Evolutionary conservation across 2,888 invertebrate genomes (phyloP), one percentile per base, ranked within the genome.

Genomic region (Entomobrya multifasciata): DNA sequence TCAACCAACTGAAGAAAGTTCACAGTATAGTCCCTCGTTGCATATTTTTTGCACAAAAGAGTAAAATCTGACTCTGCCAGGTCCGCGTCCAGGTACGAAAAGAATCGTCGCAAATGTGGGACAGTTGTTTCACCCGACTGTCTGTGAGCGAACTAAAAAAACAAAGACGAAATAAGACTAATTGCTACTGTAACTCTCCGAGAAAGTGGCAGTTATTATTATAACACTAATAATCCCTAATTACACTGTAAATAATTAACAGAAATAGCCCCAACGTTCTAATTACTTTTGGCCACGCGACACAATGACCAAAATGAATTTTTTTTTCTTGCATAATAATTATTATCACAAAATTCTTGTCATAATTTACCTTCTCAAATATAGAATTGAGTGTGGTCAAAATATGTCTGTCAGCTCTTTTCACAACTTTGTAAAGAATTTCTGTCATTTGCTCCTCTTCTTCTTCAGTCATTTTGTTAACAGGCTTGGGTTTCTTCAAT

Each of bases 1-100:
- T 94, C 94, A 5, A 96, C 92, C 92, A 96, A 96, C 6, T 95
- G 95, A 10, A 96, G 94, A 91, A 96, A 96, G 93, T 96, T 96
- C 0, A 96, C 93, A 27, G 96, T 95, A 92, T 96, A 96, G 1
- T 95, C 94, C 92, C 96, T 95, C 92, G 95, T 96, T 91, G 96
- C 94, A 92, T 95, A 96, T 91, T 87, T 87, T 91, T 96, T 95
- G 81, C 96, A 94, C 15, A 96, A 93, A 65, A 96, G 92, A 91
- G 95, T 94, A 92, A 96, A 96, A 92, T 96, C 96, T 20, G 95
- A 94, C 0, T 95, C 93, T 0, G 95, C 95, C 20, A 96, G 92
- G 36, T 94, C 93, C 87, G 96, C 94, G 77, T 95, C 95, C 91
- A 96, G 93, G 92, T 95, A 96, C 91, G 95, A 94, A 17, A 96